Percentiles rank a stretch among this genome's conserved stretches.
Conservation (phyloP, 2,888 invertebrate genomes). For the Gisinianus flammeolus region DNA sequence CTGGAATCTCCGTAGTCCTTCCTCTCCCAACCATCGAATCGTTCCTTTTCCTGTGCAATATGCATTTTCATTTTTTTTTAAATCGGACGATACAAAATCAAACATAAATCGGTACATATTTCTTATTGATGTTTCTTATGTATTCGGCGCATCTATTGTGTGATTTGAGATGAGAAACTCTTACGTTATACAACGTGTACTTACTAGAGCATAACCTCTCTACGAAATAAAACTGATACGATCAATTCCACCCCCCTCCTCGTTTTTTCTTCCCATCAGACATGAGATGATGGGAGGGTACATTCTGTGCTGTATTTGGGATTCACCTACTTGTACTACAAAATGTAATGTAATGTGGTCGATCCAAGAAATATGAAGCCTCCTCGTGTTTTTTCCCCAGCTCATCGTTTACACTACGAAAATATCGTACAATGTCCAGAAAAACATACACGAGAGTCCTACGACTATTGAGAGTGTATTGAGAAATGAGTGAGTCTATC, state of each 20-base stretch:
- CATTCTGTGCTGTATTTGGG: not conserved
- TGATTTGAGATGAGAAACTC: no score
- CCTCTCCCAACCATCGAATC: slow-evolving; percentile 66
- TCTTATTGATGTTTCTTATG: no score
- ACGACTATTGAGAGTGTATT: not conserved
- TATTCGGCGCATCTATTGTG: no score
- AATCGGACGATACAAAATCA: no score
- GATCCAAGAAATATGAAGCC: not conserved
- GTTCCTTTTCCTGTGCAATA: slow-evolving; percentile 61
- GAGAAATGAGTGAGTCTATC: not conserved
- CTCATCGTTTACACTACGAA: not conserved
- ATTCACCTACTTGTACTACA: no score
- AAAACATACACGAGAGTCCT: not conserved
- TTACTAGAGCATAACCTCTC: no score
- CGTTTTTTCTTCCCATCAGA: no score
- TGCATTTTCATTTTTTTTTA: slow-evolving; percentile 1
- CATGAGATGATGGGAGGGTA: no score
- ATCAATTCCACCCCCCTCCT: no score
- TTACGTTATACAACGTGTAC: no score
- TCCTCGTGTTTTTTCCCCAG: not conserved
- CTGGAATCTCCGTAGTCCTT: slow-evolving; percentile 64
- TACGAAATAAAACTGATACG: no score
- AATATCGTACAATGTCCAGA: not conserved
- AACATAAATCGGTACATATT: no score
- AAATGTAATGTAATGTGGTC: not conserved